Base-by-base conservation (phyloP, 2,888 invertebrate genomes). In the Mythimna ferrago region DNA sequence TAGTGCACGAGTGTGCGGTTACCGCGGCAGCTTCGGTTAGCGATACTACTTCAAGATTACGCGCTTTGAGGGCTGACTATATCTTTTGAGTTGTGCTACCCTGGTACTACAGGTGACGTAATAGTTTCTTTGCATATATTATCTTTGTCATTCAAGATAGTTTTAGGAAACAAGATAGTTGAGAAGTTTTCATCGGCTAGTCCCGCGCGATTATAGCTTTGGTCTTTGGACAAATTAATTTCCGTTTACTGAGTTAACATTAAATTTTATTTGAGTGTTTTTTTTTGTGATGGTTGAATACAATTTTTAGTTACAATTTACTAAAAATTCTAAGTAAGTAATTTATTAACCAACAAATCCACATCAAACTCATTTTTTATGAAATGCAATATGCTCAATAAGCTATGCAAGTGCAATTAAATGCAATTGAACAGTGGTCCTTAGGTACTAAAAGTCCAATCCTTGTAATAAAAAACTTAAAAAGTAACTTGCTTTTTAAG, bases 41-140 rank as follows among this genome's bases (percentile, higher is more conserved):
- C 70, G 79, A 79, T 79, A 71, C 74, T 82, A 79, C 67, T 79
- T 38, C 67, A 82, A 81, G 80, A 81, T 81, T 67, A 82, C 70
- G 70, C 57, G 66, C 54, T 82, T 60, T 7, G 64, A 75, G 80
- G 74, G 70, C 65, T 82, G 57, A 54, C 48, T 64, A 56, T 67
- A 73, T 74, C 82, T 81, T 81, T 54, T 63, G 38, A 78, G 14
- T 41, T 78, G 11, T 81, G 80, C n/a, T 65, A 6, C 41, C 79
- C 66, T 82, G 21, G 80, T 81, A 82, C 66, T 66, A 26, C 57
- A 62, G 70, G 70, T 82, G 70, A 79, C 74, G 70, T 82, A 82
- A 79, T 80, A 82, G 82, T 80, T 82, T 82, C 74, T 74, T 80
- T 80, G 80, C 74, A 82, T 79, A 80, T 63, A 80, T 80, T 80